Evolutionary conservation across 2,888 invertebrate species (phyloP).

Genomic region (Synergus umbraculus): DNA sequence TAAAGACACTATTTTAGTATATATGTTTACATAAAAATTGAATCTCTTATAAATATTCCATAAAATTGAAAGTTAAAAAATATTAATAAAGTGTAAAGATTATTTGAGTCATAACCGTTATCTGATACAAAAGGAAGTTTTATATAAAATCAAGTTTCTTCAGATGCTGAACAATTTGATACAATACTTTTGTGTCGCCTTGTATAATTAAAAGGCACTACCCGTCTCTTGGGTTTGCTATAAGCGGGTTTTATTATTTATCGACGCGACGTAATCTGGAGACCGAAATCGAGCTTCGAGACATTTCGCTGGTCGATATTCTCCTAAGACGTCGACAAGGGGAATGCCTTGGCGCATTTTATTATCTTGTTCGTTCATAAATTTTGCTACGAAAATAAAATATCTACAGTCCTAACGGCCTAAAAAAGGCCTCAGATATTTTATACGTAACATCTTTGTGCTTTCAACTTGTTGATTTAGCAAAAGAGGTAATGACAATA

Average conservation of each 20-base stretch:
- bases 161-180: slow-evolving; percentile 18
- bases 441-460: slow-evolving; percentile 25
- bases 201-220: slow-evolving; percentile 49
- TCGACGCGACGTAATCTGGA: slow-evolving; percentile 64
- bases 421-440: slow-evolving; percentile 48
- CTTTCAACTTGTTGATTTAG: slow-evolving; percentile 26
- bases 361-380: slow-evolving; percentile 74
- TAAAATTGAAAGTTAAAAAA: background rate
- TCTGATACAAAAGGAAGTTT: slow-evolving; percentile 1
- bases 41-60: background rate
- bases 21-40: background rate
- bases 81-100: slow-evolving; percentile 1
- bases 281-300: slow-evolving; percentile 58
- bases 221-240: slow-evolving; percentile 45
- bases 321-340: slow-evolving; percentile 56
- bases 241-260: slow-evolving; percentile 65
- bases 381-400: slow-evolving; percentile 72
- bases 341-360: slow-evolving; percentile 67
- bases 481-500: slow-evolving; percentile 38
- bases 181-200: slow-evolving; percentile 35
- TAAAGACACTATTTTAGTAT: background rate
- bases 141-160: slow-evolving; percentile 27
- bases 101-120: background rate
- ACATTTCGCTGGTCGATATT: slow-evolving; percentile 62
- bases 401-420: slow-evolving; percentile 58